Base-by-base conservation (phyloP, 1,140 invertebrate genomes). In the Yoshiicerus persimilis region DNA sequence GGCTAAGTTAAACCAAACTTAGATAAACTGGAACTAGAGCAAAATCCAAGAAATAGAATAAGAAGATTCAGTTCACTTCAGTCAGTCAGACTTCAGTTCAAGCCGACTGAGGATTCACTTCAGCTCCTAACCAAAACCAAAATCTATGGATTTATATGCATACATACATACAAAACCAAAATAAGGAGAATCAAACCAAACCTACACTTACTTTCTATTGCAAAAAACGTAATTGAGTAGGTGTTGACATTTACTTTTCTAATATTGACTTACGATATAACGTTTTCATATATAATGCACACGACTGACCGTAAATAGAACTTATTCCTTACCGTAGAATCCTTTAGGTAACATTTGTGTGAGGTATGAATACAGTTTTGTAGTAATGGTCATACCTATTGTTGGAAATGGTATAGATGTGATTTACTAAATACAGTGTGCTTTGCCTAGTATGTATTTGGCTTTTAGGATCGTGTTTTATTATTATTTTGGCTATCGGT, bases 21-120 rank as follows among this genome's bases (percentile, higher is more conserved):
- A 77, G 70, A 77, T 77, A 77, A 80, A 80, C 75, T 80, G 75
- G 75, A 80, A 80, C 75, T 80, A 20, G 75, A 80, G 75, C 75
- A 36, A 80, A 80, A 80, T 80, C 75, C 75, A 80, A 80, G 75
- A 80, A 80, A 70, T 10, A 70, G 23, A 25, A 70, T 70, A 70
- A 80, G 75, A 80, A 80, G 75, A 80, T 80, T 38, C 32, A 80
- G 32, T 32, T 80, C 20, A 32, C 16, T 77, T 36, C 32, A 80
- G 34, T 34, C 32, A 80, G 4, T 34, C 30, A 80, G 38, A 39
- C 38, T 39, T 47, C 16, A 4, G 41, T 47, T 47, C 16, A 20
- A 20, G 41, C 41, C 41, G 13, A 20, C 8, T 47, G 41, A 47
- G n/a, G 41, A 47, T 56, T 56, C 47, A 56, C 47, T 56, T 16